phyloP scores from a whole-genome alignment of 2,797 vertebrate genomes.

The Dipus sagitta region DNA sequence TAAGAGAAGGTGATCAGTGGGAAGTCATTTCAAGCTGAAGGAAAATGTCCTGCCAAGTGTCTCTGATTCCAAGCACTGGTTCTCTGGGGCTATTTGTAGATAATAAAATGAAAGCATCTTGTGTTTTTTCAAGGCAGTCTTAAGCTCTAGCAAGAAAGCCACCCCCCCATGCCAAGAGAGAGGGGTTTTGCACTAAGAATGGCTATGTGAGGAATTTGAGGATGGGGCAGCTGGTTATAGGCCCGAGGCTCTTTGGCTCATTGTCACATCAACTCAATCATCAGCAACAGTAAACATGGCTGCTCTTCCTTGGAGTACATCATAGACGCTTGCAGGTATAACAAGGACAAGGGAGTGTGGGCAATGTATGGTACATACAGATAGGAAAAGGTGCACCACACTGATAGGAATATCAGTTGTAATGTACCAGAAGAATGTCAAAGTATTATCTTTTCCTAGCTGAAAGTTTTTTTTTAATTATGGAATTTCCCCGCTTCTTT shows the following conservation, averaged over 20 bases:
- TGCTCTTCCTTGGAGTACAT: background rate
- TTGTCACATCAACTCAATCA: background rate
- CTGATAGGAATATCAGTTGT: rapidly evolving
- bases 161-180: background rate
- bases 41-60: background rate
- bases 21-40: constrained; percentile 43
- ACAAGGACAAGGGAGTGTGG: background rate
- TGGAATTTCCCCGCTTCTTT: background rate
- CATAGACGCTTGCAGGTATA: rapidly evolving
- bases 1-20: constrained; percentile 15
- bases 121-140: constrained; percentile 31
- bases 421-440: background rate
- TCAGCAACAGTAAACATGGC: background rate
- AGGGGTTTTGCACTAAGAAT: background rate
- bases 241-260: background rate
- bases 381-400: rapidly evolving
- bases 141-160: constrained; percentile 28
- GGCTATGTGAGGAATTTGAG: background rate
- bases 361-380: background rate
- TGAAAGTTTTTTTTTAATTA: background rate
- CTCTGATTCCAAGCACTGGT: background rate
- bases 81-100: constrained; percentile 20
- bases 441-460: background rate
- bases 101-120: background rate
- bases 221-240: background rate